A percentile compares a stretch with the other conserved stretches of the same genome.
Evolutionary conservation across 2,888 invertebrate genomes (phyloP).

Genomic region (Synergus japonicus): DNA sequence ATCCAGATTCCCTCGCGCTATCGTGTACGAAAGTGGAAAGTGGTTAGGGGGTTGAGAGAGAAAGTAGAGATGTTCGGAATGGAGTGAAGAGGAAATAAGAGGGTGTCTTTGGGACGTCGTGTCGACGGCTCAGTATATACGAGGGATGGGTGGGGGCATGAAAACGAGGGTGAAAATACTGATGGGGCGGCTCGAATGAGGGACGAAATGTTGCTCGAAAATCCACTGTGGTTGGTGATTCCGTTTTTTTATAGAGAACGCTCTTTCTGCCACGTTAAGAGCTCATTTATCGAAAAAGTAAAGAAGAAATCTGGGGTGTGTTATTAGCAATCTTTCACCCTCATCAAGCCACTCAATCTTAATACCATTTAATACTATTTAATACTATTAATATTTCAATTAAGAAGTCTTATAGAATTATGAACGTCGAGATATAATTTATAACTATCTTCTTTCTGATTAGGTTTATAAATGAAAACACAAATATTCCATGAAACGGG

Average conservation of each 20-base stretch:
- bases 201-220: conserved; percentile 52
- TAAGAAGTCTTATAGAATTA: background rate
- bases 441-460: background rate
- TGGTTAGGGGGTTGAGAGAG: conserved; percentile 11
- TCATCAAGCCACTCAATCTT: background rate
- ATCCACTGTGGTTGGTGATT: conserved; percentile 46
- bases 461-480: background rate
- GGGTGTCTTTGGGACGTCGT: conserved; percentile 41
- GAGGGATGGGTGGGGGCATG: background rate
- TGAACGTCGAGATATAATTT: background rate
- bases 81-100: conserved; percentile 40
- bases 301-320: conserved; percentile 8
- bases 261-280: conserved; percentile 60
- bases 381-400: background rate
- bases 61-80: conserved; percentile 14
- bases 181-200: conserved; percentile 43
- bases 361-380: background rate
- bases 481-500: background rate
- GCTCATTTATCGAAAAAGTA: conserved; percentile 50
- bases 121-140: conserved; percentile 15
- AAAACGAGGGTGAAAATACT: conserved; percentile 51
- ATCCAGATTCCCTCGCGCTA: conserved; percentile 40
- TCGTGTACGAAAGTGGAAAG: background rate
- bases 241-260: conserved; percentile 56
- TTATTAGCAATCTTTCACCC: conserved; percentile 18